phyloP scores from a whole-genome alignment of 1,140 invertebrate species.

The Leptopilina boulardi region DNA sequence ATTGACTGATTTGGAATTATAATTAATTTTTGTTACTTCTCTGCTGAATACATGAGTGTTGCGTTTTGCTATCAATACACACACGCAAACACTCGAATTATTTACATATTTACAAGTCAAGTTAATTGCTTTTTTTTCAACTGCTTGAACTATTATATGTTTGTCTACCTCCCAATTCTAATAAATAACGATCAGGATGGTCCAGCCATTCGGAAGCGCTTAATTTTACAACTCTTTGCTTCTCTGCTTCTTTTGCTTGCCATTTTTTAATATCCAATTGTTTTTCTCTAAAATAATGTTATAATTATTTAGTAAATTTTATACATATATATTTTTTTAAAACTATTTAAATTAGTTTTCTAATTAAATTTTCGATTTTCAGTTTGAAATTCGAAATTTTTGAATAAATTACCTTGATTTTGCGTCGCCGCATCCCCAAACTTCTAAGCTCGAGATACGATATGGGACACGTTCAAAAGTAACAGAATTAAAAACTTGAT shows the following conservation, averaged over 20 bases:
- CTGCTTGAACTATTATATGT: slow-evolving; percentile 78
- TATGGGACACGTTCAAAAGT: slow-evolving; percentile 76
- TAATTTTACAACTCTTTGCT: slow-evolving; percentile 86
- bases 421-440: slow-evolving; percentile 90
- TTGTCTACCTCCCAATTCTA: slow-evolving; percentile 89
- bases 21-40: neutral
- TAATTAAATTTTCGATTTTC: too few relatives aligned
- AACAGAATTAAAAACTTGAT: slow-evolving; percentile 69
- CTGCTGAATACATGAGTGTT: neutral
- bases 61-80: neutral
- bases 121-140: slow-evolving; percentile 44
- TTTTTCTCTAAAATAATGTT: slow-evolving; percentile 81
- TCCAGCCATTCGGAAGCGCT: slow-evolving; percentile 92
- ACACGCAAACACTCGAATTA: slow-evolving; percentile 24
- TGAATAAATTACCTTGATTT: slow-evolving; percentile 72
- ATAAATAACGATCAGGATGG: slow-evolving; percentile 91
- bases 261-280: slow-evolving; percentile 93
- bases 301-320: slow-evolving; percentile 38
- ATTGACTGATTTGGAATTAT: neutral
- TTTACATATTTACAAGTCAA: slow-evolving; percentile 53
- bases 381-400: too few relatives aligned
- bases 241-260: slow-evolving; percentile 91
- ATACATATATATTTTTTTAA: slow-evolving; percentile 9
- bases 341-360: too few relatives aligned
- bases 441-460: slow-evolving; percentile 79